phyloP scores from a whole-genome alignment of 37 sponge, comb jelly and placozoan species.

The Spongilla lacustris region DNA sequence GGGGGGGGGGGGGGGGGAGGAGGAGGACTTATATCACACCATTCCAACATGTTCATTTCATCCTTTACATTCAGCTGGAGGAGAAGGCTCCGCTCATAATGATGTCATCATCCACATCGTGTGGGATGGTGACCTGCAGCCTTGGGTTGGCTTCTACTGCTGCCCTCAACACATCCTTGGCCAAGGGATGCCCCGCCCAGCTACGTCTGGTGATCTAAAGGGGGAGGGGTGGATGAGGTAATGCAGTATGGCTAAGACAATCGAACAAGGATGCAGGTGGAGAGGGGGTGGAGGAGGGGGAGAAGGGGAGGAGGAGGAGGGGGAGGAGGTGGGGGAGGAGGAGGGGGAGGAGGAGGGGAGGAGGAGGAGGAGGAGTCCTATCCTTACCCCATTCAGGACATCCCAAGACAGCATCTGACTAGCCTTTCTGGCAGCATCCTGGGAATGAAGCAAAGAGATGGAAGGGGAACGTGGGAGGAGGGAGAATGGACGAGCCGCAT shows the following conservation, averaged over 20 bases:
- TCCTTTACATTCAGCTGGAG: too few relatives aligned
- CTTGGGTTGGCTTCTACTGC: slow-evolving; percentile 69
- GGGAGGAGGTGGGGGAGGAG: not conserved
- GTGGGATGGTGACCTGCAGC: slow-evolving; percentile 68
- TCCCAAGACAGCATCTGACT: slow-evolving; percentile 93
- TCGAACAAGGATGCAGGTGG: not conserved
- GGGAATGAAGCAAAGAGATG: not conserved
- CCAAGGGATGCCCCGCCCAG: slow-evolving; percentile 92
- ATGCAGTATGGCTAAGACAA: too few relatives aligned
- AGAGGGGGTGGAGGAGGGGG: not conserved
- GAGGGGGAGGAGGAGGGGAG: not conserved
- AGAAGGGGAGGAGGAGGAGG: not conserved
- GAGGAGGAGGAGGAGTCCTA: not conserved
- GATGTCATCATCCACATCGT: slow-evolving; percentile 56
- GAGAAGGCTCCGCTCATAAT: slow-evolving; percentile 51
- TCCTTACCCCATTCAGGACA: slow-evolving; percentile 91
- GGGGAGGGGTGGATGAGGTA: not conserved
- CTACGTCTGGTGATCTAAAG: slow-evolving; percentile 80
- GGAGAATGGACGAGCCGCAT: not conserved
- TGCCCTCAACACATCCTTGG: slow-evolving; percentile 64
- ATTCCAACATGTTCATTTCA: too few relatives aligned
- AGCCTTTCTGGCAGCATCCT: slow-evolving; percentile 87
- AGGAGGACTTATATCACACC: too few relatives aligned
- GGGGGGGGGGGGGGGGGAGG: too few relatives aligned
- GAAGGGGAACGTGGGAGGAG: not conserved